phyloP scores from a whole-genome alignment of 2,888 invertebrate genomes.

The Sphaerophoria rueppellii region DNA sequence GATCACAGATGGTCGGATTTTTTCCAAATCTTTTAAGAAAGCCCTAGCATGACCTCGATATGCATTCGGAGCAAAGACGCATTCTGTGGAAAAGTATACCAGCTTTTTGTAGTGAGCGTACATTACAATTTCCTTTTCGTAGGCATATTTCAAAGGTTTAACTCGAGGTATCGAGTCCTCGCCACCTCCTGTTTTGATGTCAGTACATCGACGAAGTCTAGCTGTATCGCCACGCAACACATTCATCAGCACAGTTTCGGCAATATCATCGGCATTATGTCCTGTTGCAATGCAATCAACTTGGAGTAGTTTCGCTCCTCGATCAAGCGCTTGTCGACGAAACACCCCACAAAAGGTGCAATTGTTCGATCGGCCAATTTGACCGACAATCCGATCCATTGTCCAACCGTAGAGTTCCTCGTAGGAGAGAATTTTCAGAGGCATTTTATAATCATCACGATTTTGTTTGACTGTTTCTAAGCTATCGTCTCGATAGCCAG shows the following conservation, averaged over 20 bases:
- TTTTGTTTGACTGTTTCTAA: slow-evolving; percentile 98
- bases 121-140: slow-evolving; percentile 99
- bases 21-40: slow-evolving; percentile 96
- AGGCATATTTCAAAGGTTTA: slow-evolving; percentile 98
- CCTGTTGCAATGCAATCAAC: slow-evolving; percentile 98
- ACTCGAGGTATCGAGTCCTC: slow-evolving; percentile 94
- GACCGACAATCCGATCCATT: slow-evolving; percentile 98
- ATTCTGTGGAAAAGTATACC: slow-evolving; percentile 99
- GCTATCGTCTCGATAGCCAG: slow-evolving; percentile 97
- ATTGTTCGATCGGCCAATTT: slow-evolving; percentile 94
- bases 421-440: slow-evolving; percentile 97
- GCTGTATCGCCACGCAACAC: slow-evolving; percentile 98
- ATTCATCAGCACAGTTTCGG: slow-evolving; percentile 99
- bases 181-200: slow-evolving; percentile 89
- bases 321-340: slow-evolving; percentile 96
- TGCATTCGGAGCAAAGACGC: slow-evolving; percentile 98
- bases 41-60: slow-evolving; percentile 96
- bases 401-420: slow-evolving; percentile 99
- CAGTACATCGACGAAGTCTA: slow-evolving; percentile 94
- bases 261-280: slow-evolving; percentile 98
- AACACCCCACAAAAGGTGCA: slow-evolving; percentile 99
- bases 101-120: slow-evolving; percentile 98
- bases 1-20: slow-evolving; percentile 94
- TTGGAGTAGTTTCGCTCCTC: slow-evolving; percentile 93
- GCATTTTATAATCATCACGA: slow-evolving; percentile 95